Base-by-base conservation (phyloP, 35 echinoderm and acorn worm genomes). In the Ophiothrix spiculata region DNA sequence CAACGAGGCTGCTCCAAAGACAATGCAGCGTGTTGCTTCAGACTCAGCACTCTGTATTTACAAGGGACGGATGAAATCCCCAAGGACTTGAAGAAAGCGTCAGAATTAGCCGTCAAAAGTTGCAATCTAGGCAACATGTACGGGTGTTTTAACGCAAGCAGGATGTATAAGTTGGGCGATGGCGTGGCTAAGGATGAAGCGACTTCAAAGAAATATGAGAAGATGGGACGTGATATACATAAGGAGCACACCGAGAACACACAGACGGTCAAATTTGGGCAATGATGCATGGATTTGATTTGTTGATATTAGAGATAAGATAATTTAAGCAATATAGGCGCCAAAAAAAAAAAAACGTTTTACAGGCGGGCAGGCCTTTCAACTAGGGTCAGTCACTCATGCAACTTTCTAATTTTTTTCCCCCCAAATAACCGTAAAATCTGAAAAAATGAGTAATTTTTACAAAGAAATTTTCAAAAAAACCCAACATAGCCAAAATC, bases 101-200 rank as follows among this genome's bases (percentile, higher is more conserved):
- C 56, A 23, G 56, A 86, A 33, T 97, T 86, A 38, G 77, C 94
- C 16, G 76, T 54, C 32, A 85, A 87, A 34, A 91, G 90, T 64
- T 97, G 94, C 39, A 74, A 97, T 29, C 79, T 97, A 0, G 85
- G 86, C 28, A 86, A 97, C 46, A 78, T 97, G 77, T 97, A 89
- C 25, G 94, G 86, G 32, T 97, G 94, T 84, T 90, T 85, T 37
- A 97, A 97, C 39, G 77, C 87, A 10, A 88, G 94, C 32, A 79
- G 94, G 31, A 97, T 97, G 86, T 97, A 92, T 79, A 69, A 40
- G 40, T 1, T 97, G 19, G 90, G 94, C 16, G 90, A 92, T 38
- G 90, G 90, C 0, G 80, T 79, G 29, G 81, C 46, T 15, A 92
- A 92, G 83, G 39, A 89, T n/a, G 56, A 80, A 28, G 35, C 34